Evolutionary conservation across 2,888 invertebrate genomes (phyloP).

Genomic region (Drosophila ezoana): DNA sequence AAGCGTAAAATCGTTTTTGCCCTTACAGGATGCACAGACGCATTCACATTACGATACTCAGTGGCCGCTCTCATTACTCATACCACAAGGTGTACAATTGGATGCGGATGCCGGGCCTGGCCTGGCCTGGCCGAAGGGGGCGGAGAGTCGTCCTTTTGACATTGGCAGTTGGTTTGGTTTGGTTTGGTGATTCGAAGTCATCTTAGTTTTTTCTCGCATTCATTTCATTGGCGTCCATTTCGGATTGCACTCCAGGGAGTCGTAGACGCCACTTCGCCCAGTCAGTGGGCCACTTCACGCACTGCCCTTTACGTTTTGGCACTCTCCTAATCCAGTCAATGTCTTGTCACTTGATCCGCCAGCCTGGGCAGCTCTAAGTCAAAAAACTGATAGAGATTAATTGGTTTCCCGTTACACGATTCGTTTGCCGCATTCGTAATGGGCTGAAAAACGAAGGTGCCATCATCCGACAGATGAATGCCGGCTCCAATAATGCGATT

Average conservation of each 20-base stretch:
- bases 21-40: constrained; percentile 21
- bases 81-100: constrained; percentile 65
- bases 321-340: constrained; percentile 73
- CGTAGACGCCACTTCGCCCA: constrained; percentile 61
- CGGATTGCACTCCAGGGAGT: constrained; percentile 82
- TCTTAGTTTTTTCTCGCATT: constrained; percentile 69
- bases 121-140: too few species aligned
- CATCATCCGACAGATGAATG: constrained; percentile 19
- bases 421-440: constrained; percentile 44
- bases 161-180: constrained; percentile 23
- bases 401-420: constrained; percentile 70
- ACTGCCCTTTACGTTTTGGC: constrained; percentile 23
- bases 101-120: constrained; percentile 22
- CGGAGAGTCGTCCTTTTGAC: constrained; percentile 23
- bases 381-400: constrained; percentile 75
- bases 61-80: constrained; percentile 70
- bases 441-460: constrained; percentile 35
- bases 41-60: constrained; percentile 30
- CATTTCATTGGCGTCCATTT: constrained; percentile 79
- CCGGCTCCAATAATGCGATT: constrained; percentile 59
- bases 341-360: constrained; percentile 75
- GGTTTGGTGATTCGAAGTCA: constrained; percentile 40
- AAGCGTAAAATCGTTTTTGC: constrained; percentile 77
- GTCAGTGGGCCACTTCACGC: constrained; percentile 7
- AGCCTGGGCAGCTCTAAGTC: constrained; percentile 17